These are phyloP conservation scores for Trilocha varians DNA, from an alignment of 2,888 invertebrate genomes.

Conservation along the genomic window DNA sequence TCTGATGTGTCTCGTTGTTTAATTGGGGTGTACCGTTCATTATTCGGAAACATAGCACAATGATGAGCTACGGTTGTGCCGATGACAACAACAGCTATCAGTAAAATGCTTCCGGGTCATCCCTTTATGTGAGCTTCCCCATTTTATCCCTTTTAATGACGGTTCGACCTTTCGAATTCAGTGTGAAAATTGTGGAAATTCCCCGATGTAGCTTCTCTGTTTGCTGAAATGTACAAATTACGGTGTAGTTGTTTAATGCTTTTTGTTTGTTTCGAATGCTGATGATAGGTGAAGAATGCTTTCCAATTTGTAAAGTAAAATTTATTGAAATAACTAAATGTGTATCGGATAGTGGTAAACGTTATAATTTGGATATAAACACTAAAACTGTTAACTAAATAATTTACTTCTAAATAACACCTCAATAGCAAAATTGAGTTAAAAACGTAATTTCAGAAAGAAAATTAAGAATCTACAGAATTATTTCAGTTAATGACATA, in stretches of 20 bases:
- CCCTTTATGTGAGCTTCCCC: constrained; percentile 28
- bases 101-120: constrained; percentile 22
- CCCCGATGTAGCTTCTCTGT: constrained; percentile 14
- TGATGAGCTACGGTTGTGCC: constrained; percentile 8
- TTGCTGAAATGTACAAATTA: constrained; percentile 3
- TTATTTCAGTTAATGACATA: too few species aligned
- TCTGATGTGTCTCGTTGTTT: not conserved
- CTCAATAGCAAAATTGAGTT: too few species aligned
- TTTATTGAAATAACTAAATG: too few species aligned
- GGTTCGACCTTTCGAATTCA: constrained; percentile 29
- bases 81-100: constrained; percentile 13
- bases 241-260: not conserved
- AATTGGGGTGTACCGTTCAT: not conserved
- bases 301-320: not conserved
- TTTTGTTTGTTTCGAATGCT: not conserved
- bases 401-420: too few species aligned
- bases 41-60: constrained; percentile 4
- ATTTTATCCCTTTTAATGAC: constrained; percentile 37
- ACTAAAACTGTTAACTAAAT: too few species aligned
- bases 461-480: too few species aligned
- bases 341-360: too few species aligned
- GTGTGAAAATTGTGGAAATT: constrained; percentile 27
- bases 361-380: too few species aligned
- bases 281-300: too few species aligned
- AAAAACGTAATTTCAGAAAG: too few species aligned